Base-by-base conservation (phyloP, 2,888 invertebrate genomes). In the Zele albiditarsus region DNA sequence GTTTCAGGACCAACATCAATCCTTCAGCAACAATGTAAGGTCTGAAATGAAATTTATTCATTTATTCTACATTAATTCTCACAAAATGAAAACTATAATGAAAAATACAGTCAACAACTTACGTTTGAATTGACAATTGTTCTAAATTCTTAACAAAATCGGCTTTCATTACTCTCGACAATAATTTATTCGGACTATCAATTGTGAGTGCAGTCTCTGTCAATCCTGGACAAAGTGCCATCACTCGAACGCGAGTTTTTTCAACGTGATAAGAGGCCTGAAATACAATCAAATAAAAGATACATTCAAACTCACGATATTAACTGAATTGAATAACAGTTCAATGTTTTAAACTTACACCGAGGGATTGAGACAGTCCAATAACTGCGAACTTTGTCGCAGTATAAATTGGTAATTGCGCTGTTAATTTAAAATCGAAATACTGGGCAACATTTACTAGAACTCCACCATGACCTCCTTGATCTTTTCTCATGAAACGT, bases 391-490 rank as follows among this genome's bases (percentile, higher is more conserved):
- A 85, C 79, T 90, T 90, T 2, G 89, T 88, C 4, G 88, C 88
- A 0, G 84, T 84, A 79, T 90, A 90, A 74, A 89, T 82, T 0
- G 90, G 90, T 65, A 86, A 70, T 60, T 82, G 82, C 1, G 83
- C 84, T 20, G 85, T 85, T 63, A 79, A 81, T 20, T 82, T 82
- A 65, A 87, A 79, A n/a, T 90, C 91, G 75, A 88, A 86, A 72
- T 90, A 89, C 28, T 91, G 90, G 25, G 90, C 85, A n/a, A 90
- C 86, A 80, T 91, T 91, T 14, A 91, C 86, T 28, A 91, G 86
- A 10, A 90, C 85, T 25, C 90, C 91, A 25, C 91, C 91, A 5
- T 82, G 78, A 3, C 90, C 90, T 0, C 87, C 89, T 27, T 86
- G 86, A 81, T 89, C 87, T 73, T 84, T 87, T 49, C 89, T 84